phyloP scores from a whole-genome alignment of 2,888 invertebrate species.

The Malacosoma neustria region DNA sequence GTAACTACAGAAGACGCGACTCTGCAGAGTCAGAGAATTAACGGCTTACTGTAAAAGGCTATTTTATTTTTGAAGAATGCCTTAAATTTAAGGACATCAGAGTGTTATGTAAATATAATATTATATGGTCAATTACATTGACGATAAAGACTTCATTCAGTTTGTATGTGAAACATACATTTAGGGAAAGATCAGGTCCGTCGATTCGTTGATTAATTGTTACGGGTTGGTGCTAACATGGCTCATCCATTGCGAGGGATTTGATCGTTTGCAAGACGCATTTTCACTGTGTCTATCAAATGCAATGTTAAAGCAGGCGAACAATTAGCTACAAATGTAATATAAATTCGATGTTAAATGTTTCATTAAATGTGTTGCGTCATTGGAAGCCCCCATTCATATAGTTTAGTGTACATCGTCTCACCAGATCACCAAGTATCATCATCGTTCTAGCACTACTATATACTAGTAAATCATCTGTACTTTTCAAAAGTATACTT shows the following conservation, averaged over 20 bases:
- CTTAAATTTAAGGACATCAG: neutral
- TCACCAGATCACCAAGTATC: too few species aligned
- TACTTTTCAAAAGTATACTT: too few species aligned
- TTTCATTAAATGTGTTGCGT: neutral
- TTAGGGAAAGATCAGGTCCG: neutral
- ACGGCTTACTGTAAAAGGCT: neutral
- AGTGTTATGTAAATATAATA: neutral
- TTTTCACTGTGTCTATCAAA: neutral
- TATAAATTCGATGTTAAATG: neutral
- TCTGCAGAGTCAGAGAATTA: neutral
- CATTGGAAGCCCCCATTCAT: neutral
- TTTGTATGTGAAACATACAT: neutral
- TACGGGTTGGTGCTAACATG: neutral
- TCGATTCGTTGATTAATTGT: neutral
- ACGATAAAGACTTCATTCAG: neutral
- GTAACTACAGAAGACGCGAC: constrained; percentile 13
- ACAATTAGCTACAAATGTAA: neutral
- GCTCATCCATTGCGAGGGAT: neutral
- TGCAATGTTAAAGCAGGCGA: too few species aligned
- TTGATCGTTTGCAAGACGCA: neutral
- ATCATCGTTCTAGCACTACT: too few species aligned
- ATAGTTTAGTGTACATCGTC: too few species aligned
- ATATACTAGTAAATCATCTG: too few species aligned
- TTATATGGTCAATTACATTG: neutral
- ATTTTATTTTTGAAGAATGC: neutral